Evolutionary conservation across 2,888 invertebrate species (phyloP), one percentile per base, ranked within the genome.

Genomic region (Chaitophorus viminalis): DNA sequence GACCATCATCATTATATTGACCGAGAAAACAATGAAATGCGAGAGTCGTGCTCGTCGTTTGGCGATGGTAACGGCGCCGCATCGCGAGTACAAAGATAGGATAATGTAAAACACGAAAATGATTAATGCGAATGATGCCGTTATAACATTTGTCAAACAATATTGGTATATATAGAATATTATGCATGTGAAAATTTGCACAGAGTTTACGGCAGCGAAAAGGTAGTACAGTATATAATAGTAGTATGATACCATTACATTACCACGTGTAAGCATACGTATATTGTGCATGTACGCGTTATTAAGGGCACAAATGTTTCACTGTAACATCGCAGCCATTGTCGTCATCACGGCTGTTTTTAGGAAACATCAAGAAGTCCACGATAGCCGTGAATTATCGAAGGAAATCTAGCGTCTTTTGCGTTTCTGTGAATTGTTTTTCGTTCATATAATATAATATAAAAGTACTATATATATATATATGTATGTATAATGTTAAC

Each of bases 111-210:
- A 39, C 18, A 9, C 6, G 65, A 79, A 79, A 65, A 79, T 79
- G 65, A 79, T 79, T 79, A 79, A 78, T 78, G 77, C 33, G 39
- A 78, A 79, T n/a, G 36, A 65, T 36, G 5, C n/a, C 54, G 36
- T 52, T 52, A 77, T 77, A 11, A 65, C 65, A 65, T 65, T 65
- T 65, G 65, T 65, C 65, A 65, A n/a, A 65, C 8, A 25, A n/a
- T 8, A 21, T 5, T 9, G 8, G 25, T 54, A 29, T 75, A n/a
- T n/a, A n/a, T n/a, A n/a, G n/a, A 31, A 6, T 1, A 21, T 31
- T 31, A 39, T 54, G 18, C 33, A 31, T 0, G 25, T 33, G 54
- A 54, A n/a, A n/a, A n/a, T n/a, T 54, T 54, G 31, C 54, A 21
- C 11, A 21, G 54, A 54, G 77, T 78, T 78, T 33, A 54, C 54